Conservation (phyloP, 1,140 invertebrate genomes). For the Penaeus chinensis region DNA sequence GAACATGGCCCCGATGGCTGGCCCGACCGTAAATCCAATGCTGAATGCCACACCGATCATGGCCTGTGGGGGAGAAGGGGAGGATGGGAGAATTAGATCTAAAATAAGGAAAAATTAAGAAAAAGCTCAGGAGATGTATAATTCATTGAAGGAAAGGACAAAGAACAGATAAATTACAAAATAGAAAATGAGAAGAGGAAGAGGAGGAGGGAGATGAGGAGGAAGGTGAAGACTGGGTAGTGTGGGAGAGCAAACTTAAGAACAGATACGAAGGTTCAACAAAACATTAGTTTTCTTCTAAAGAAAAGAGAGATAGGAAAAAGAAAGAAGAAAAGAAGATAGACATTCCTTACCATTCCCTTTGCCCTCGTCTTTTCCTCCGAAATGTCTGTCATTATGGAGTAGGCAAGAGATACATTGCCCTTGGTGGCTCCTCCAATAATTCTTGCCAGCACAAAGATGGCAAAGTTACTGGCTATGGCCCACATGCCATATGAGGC, state of each 20-base stretch:
- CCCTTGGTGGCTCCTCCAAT: constrained; percentile 96
- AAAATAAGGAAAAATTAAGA: not conserved
- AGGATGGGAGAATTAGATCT: not conserved
- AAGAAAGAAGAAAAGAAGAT: not conserved
- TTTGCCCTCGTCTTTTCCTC: constrained; percentile 82
- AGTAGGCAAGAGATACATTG: constrained; percentile 95
- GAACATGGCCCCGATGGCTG: constrained; percentile 93
- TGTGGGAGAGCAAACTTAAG: no score
- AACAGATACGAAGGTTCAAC: constrained; percentile 79
- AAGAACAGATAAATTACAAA: no score
- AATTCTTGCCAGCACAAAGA: constrained; percentile 93
- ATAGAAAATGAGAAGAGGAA: no score
- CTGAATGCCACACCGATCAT: constrained; percentile 97
- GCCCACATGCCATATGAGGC: constrained; percentile 91
- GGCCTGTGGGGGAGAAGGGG: constrained; percentile 71
- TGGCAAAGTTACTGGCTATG: constrained; percentile 84
- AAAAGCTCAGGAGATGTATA: not conserved
- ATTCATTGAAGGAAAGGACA: no score
- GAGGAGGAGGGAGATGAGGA: no score
- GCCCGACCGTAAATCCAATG: constrained; percentile 95
- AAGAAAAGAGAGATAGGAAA: no score
- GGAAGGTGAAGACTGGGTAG: no score
- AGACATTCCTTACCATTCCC: constrained; percentile 78
- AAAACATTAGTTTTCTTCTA: constrained; percentile 92
- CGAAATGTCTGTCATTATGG: constrained; percentile 94